These are phyloP conservation scores for Astropecten irregularis DNA, from an alignment of 53 echinoderm and acorn worm species.

Conservation along the genomic window DNA sequence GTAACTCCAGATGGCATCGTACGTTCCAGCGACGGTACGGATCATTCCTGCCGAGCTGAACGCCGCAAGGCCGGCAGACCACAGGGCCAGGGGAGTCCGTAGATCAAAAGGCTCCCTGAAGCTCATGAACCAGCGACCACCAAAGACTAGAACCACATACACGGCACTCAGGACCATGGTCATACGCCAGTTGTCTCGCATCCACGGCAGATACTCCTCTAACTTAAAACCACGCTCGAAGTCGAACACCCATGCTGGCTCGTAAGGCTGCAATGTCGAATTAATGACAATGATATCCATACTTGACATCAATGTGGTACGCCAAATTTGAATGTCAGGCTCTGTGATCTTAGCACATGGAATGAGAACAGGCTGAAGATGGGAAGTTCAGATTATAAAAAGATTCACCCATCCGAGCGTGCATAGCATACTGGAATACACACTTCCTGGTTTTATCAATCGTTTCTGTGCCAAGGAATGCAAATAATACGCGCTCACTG, in stretches of 20 bases:
- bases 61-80: constrained; percentile 72
- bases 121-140: constrained; percentile 74
- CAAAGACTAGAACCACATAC: constrained; percentile 81
- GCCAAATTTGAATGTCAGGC: too few relatives aligned
- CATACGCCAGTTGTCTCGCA: constrained; percentile 70
- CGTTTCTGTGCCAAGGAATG: too few relatives aligned
- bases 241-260: constrained; percentile 58
- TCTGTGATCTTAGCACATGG: too few relatives aligned
- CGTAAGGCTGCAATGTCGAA: constrained; percentile 14
- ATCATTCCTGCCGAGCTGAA: constrained; percentile 74
- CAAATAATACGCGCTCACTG: too few relatives aligned
- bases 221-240: constrained; percentile 81
- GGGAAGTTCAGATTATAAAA: too few relatives aligned
- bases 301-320: neutral
- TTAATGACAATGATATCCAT: constrained; percentile 20
- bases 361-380: too few relatives aligned
- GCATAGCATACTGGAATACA: too few relatives aligned
- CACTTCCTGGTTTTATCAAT: too few relatives aligned
- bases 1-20: constrained; percentile 43
- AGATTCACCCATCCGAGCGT: too few relatives aligned
- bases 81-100: constrained; percentile 66
- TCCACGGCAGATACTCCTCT: constrained; percentile 70
- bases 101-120: constrained; percentile 69
- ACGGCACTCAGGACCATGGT: constrained; percentile 66
- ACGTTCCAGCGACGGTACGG: constrained; percentile 29